Evolutionary conservation across 2,113 vertebrate genomes (phyloP).

Genomic region (Abramis brama): DNA sequence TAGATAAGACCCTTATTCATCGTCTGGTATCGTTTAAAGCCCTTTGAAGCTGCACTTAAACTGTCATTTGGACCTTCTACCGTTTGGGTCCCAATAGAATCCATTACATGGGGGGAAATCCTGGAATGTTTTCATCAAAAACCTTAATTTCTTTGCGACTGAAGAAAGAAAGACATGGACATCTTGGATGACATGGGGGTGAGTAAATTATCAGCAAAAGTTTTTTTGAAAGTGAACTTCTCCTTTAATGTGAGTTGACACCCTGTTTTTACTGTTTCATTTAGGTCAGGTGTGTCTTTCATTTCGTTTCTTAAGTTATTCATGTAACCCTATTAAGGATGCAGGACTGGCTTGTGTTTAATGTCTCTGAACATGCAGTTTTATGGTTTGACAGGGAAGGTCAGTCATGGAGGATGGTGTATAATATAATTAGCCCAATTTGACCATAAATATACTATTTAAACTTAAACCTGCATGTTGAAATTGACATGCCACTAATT

Average conservation of each 20-base stretch:
- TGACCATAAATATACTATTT: not conserved
- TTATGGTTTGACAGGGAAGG: slow-evolving; percentile 2
- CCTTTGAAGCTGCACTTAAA: too few species aligned
- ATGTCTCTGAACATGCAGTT: slow-evolving; percentile 1
- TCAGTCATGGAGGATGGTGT: not conserved
- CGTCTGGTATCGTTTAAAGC: too few species aligned
- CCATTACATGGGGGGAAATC: too few species aligned
- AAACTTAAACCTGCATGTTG: not conserved
- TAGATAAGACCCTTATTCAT: too few species aligned
- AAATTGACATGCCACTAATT: not conserved
- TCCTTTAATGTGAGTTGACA: not conserved
- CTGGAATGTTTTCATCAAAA: too few species aligned
- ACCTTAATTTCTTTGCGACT: too few species aligned
- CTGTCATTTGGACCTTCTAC: too few species aligned
- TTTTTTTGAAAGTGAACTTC: too few species aligned
- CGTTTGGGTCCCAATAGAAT: too few species aligned
- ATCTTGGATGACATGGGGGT: too few species aligned
- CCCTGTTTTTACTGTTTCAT: not conserved
- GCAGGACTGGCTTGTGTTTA: not conserved
- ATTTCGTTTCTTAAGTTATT: not conserved
- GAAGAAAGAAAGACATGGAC: too few species aligned
- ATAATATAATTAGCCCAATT: not conserved
- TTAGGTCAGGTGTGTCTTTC: not conserved
- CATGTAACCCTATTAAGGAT: not conserved
- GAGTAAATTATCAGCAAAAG: too few species aligned